Base-by-base conservation (phyloP, 2,797 vertebrate genomes). In the Apogon hyalosoma region DNA sequence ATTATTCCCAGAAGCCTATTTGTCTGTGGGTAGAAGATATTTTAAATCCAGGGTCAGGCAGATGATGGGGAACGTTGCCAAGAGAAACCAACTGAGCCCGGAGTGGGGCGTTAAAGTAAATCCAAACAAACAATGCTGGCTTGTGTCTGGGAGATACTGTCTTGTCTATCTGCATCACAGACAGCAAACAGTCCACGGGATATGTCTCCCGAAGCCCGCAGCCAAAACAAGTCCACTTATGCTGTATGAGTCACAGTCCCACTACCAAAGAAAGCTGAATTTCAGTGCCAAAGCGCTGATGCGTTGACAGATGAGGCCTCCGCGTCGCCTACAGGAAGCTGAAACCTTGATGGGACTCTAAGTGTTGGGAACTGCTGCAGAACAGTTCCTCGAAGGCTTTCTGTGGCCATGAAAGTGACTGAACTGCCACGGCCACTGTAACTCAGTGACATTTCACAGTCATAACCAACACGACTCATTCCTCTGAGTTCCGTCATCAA, bases 101-200 rank as follows among this genome's bases (percentile, higher is more conserved):
- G 75, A 82, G 67, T 75, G 63, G 71, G 67, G 80, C 66, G 84
- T 87, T 77, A 86, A 86, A 85, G 72, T 69, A 75, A 85, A 89
- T 84, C 74, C 73, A 88, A 86, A 86, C 80, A 91, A 91, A 90
- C 83, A 88, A 79, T 72, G 61, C 76, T 12, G 49, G 58, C 64
- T 87, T 85, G 73, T 83, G 64, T 86, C 64, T 80, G 74, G 53
- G 66, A 86, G 78, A 82, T 75, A 71, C 56, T 58, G 73, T 46
- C 59, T 2, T 61, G 70, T 74, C 82, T 72, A 77, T 85, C 71
- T 84, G 43, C 73, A 80, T 86, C 58, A 80, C 70, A 78, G 49
- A 82, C 75, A 78, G 63, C 42, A 43, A 52, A 71, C n/a, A 74
- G 54, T 76, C 72, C 62, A 21, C 45, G 7, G 69, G 63, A 89